These are phyloP conservation scores for Dufourea novaeangliae DNA, from an alignment of 1,140 invertebrate genomes.

Conservation along the genomic window DNA sequence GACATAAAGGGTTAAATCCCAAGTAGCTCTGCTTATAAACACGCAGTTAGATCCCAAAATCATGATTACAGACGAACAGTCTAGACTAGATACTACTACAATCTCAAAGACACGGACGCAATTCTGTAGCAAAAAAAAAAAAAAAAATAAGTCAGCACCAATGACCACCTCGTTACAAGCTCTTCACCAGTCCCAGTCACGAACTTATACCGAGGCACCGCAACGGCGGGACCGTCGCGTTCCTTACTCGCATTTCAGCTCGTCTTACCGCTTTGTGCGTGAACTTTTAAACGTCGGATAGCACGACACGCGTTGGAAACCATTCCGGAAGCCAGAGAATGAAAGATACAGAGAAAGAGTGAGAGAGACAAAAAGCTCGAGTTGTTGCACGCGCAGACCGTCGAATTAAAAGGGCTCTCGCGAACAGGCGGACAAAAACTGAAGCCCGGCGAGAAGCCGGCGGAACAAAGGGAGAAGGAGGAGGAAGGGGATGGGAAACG, in stretches of 20 bases:
- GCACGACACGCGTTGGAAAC: not conserved
- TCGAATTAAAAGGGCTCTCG: conserved; percentile 11
- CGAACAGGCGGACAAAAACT: not conserved
- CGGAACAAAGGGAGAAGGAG: conserved; percentile 15
- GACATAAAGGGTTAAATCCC: too few relatives aligned
- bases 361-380: not conserved
- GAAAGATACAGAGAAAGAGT: not conserved
- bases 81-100: too few relatives aligned
- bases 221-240: not conserved
- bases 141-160: too few relatives aligned
- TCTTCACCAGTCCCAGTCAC: too few relatives aligned
- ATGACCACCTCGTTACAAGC: too few relatives aligned
- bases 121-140: too few relatives aligned
- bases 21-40: too few relatives aligned
- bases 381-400: not conserved
- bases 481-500: not conserved
- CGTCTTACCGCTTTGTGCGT: conserved; percentile 18
- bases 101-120: too few relatives aligned
- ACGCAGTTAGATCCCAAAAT: too few relatives aligned
- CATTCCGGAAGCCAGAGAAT: too few relatives aligned
- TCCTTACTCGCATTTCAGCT: not conserved
- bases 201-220: too few relatives aligned
- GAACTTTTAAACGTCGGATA: not conserved
- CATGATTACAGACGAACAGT: too few relatives aligned
- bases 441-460: conserved; percentile 14